Conservation (phyloP, 1,140 invertebrate genomes). For the Aphelinus certus region DNA sequence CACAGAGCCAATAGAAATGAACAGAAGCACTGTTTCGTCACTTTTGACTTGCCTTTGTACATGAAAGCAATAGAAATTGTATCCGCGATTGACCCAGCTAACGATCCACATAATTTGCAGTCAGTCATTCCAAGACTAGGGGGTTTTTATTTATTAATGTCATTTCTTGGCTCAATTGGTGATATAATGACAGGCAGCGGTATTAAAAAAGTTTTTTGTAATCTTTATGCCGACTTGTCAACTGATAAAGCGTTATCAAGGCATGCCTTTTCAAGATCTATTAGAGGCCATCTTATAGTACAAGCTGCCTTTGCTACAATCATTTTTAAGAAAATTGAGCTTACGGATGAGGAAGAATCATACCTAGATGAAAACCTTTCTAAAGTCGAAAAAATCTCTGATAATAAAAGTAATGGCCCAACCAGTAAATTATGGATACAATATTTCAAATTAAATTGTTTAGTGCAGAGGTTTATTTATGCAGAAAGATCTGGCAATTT, state of each 20-base stretch:
- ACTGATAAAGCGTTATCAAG: slow-evolving; percentile 39
- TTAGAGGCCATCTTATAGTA: slow-evolving; percentile 56
- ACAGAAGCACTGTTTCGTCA: too few relatives aligned
- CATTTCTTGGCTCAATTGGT: slow-evolving; percentile 40
- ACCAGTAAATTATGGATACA: slow-evolving; percentile 24
- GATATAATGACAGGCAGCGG: slow-evolving; percentile 44
- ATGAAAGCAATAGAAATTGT: slow-evolving; percentile 22
- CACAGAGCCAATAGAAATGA: too few relatives aligned
- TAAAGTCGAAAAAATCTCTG: neutral
- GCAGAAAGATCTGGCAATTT: slow-evolving; percentile 43
- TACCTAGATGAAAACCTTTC: too few relatives aligned
- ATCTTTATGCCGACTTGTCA: slow-evolving; percentile 40
- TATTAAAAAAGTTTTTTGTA: slow-evolving; percentile 37
- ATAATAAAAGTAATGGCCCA: neutral
- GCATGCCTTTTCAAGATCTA: slow-evolving; percentile 57
- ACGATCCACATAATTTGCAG: slow-evolving; percentile 21
- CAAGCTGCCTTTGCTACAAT: neutral
- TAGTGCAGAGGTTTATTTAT: slow-evolving; percentile 37
- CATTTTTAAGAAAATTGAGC: neutral
- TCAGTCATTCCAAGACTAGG: slow-evolving; percentile 31
- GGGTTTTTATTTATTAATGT: slow-evolving; percentile 43
- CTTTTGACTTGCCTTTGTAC: slow-evolving; percentile 1
- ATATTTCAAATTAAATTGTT: slow-evolving; percentile 41
- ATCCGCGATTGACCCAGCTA: neutral
- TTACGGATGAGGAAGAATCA: too few relatives aligned